phyloP scores from a whole-genome alignment of 2,888 invertebrate species.

The Drosophila affinis region DNA sequence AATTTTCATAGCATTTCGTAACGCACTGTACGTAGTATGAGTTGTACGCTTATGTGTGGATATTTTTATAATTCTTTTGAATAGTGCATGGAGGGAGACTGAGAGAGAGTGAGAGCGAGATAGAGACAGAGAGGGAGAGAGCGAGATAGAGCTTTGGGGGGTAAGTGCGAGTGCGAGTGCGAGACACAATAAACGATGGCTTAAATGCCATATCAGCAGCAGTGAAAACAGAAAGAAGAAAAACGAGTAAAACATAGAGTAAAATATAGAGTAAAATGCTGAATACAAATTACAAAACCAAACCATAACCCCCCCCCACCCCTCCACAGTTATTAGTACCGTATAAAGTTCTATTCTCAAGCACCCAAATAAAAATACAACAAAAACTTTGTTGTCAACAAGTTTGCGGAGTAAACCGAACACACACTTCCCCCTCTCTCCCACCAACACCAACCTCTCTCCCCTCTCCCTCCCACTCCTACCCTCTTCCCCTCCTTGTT shows the following conservation, averaged over 20 bases:
- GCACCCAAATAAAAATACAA: slow-evolving; percentile 41
- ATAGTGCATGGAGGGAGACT: slow-evolving; percentile 30
- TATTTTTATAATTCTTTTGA: slow-evolving; percentile 29
- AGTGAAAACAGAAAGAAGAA: not conserved
- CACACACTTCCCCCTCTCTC: not conserved
- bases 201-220: slow-evolving; percentile 80
- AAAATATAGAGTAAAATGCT: slow-evolving; percentile 60
- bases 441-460: too few relatives aligned
- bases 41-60: slow-evolving; percentile 10
- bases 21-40: slow-evolving; percentile 31
- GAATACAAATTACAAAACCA: slow-evolving; percentile 70
- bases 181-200: slow-evolving; percentile 57
- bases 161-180: slow-evolving; percentile 34
- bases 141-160: slow-evolving; percentile 9
- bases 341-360: slow-evolving; percentile 46
- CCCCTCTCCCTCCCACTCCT: not conserved
- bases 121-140: too few relatives aligned
- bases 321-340: slow-evolving; percentile 14
- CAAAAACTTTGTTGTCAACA: slow-evolving; percentile 74
- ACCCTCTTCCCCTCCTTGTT: slow-evolving; percentile 8
- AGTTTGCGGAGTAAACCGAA: slow-evolving; percentile 57
- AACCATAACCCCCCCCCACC: slow-evolving; percentile 20
- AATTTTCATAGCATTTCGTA: not conserved
- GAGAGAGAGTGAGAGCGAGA: not conserved
- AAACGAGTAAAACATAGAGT: slow-evolving; percentile 26